These are phyloP conservation scores for Pseudachorutes palmiensis DNA, from an alignment of 1,140 invertebrate genomes.

Conservation along the genomic window DNA sequence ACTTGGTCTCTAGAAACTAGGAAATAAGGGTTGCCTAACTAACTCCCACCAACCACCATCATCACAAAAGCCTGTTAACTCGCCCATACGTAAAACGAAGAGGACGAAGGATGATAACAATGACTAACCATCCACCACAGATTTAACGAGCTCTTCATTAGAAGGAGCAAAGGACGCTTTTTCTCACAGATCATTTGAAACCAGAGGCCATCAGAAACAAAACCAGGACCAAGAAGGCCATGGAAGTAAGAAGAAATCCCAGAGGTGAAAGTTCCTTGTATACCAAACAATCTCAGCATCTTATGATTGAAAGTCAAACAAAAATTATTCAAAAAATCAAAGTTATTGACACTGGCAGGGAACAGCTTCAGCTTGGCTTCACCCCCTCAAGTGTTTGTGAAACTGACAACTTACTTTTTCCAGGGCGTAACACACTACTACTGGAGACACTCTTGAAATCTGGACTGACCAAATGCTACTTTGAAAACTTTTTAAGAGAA, in stretches of 20 bases:
- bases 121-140: slow-evolving; percentile 8
- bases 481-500: background rate
- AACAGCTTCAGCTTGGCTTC: too few relatives aligned
- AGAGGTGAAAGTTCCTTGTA: too few relatives aligned
- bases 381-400: background rate
- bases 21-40: slow-evolving; percentile 3
- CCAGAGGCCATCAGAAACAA: background rate
- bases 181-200: background rate
- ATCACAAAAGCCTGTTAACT: background rate
- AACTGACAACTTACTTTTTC: background rate
- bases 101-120: background rate
- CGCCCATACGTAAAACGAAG: background rate
- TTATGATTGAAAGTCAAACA: background rate
- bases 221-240: too few relatives aligned
- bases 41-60: background rate
- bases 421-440: background rate
- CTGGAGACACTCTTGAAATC: background rate
- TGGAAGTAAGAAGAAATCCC: too few relatives aligned
- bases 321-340: background rate
- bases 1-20: background rate
- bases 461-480: background rate
- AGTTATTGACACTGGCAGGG: background rate
- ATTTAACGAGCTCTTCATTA: slow-evolving; percentile 12
- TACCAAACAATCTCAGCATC: too few relatives aligned
- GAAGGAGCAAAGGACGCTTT: background rate